These are phyloP conservation scores for Latrodectus elegans DNA, from an alignment of 2,888 invertebrate species.

Conservation along the genomic window DNA sequence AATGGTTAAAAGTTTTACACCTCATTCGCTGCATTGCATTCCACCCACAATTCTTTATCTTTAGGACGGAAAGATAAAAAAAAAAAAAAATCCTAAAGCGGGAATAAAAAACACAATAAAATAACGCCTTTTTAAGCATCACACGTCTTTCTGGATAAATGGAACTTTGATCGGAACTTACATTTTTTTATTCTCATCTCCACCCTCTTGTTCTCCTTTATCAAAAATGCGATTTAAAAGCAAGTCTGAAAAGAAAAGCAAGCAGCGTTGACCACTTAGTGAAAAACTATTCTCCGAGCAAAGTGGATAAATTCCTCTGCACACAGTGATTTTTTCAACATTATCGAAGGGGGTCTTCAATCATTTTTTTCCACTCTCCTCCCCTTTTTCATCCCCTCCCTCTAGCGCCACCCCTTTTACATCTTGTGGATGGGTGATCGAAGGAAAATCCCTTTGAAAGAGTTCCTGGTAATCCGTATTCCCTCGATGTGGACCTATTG, in stretches of 20 bases:
- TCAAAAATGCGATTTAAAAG: conserved; percentile 66
- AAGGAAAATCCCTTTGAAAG: conserved; percentile 56
- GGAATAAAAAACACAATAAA: conserved; percentile 1
- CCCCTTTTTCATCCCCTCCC: conserved; percentile 20
- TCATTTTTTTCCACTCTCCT: conserved; percentile 42
- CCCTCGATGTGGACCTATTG: conserved; percentile 44
- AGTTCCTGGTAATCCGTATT: conserved; percentile 60
- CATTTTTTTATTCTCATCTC: not conserved
- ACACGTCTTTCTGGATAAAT: conserved; percentile 65
- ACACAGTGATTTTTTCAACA: conserved; percentile 64
- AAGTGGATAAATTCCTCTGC: conserved; percentile 67
- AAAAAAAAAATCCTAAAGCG: not conserved
- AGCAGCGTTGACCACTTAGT: conserved; percentile 58
- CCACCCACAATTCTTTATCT: not conserved
- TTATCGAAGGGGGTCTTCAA: conserved; percentile 58
- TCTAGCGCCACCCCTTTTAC: conserved; percentile 13
- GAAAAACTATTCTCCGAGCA: conserved; percentile 65
- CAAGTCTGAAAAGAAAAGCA: conserved; percentile 21
- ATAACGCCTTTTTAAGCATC: conserved; percentile 58
- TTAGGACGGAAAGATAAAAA: conserved; percentile 1
- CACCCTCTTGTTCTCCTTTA: conserved; percentile 36
- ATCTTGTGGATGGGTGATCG: conserved; percentile 34
- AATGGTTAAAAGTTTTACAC: conserved; percentile 14
- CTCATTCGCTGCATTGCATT: conserved; percentile 35
- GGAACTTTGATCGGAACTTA: conserved; percentile 65